Evolutionary conservation across 2,113 vertebrate species (phyloP).

Genomic region (Esox niger): DNA sequence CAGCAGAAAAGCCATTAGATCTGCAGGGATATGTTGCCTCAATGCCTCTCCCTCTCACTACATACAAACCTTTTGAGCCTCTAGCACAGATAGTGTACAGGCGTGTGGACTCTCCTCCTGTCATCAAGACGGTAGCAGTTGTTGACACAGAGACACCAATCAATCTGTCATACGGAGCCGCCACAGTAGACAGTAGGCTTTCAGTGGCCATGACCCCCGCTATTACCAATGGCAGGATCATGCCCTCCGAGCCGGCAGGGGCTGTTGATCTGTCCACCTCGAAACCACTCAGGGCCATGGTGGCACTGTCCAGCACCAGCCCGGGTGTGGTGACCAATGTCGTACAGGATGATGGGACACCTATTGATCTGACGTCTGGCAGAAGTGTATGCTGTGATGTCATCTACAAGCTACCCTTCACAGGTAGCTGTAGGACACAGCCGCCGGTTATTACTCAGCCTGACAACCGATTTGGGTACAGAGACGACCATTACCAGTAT

Average conservation of each 20-base stretch:
- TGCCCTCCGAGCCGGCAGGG: slow-evolving; percentile 69
- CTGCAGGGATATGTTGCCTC: slow-evolving; percentile 73
- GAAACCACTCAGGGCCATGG: slow-evolving; percentile 84
- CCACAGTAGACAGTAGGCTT: slow-evolving; percentile 69
- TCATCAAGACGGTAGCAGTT: slow-evolving; percentile 46
- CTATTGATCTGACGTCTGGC: slow-evolving; percentile 92
- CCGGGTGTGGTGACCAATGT: slow-evolving; percentile 83
- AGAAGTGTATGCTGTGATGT: slow-evolving; percentile 93
- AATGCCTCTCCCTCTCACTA: slow-evolving; percentile 82
- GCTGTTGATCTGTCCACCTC: slow-evolving; percentile 92
- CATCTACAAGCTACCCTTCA: slow-evolving; percentile 94
- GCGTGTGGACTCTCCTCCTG: slow-evolving; percentile 65
- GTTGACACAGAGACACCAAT: slow-evolving; percentile 82
- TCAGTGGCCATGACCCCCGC: slow-evolving; percentile 68
- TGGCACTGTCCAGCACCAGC: slow-evolving; percentile 79
- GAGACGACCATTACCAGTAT: slow-evolving; percentile 87
- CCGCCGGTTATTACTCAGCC: slow-evolving; percentile 83
- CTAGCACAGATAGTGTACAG: slow-evolving; percentile 74
- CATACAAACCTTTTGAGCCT: slow-evolving; percentile 81
- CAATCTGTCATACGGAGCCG: slow-evolving; percentile 84
- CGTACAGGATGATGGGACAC: slow-evolving; percentile 90
- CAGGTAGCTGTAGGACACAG: slow-evolving; percentile 87
- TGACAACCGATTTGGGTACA: slow-evolving; percentile 85
- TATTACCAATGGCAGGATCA: slow-evolving; percentile 73
- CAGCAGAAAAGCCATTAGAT: slow-evolving; percentile 80